Percentiles rank a stretch among this genome's conserved stretches.
These are phyloP conservation scores for Mesoclemmys tuberculata DNA, from an alignment of 2,113 vertebrate genomes.

Conservation along the genomic window DNA sequence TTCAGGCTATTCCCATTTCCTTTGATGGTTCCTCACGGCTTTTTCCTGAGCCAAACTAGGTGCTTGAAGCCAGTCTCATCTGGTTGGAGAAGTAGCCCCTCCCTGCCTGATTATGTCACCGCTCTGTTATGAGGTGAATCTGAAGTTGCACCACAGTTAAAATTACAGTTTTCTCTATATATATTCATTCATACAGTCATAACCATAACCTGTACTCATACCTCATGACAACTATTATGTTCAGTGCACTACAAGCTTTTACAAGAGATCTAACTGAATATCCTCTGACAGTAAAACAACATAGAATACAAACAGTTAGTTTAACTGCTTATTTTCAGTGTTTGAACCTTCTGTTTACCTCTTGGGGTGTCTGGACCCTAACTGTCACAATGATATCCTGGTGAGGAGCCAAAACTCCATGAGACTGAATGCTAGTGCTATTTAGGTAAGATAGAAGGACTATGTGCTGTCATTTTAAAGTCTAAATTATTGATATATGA, in stretches of 20 bases:
- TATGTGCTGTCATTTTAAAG: neutral
- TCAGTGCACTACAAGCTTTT: neutral
- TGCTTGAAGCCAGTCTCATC: neutral
- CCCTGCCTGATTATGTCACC: too few relatives aligned
- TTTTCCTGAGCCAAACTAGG: neutral
- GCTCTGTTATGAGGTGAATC: too few relatives aligned
- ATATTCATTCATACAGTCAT: neutral
- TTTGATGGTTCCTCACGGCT: neutral
- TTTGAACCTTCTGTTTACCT: neutral
- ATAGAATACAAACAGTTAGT: neutral
- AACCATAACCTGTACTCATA: neutral
- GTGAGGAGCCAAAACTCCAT: neutral
- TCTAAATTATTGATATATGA: neutral
- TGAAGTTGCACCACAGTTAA: too few relatives aligned
- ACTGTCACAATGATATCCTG: neutral
- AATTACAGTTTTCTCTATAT: neutral
- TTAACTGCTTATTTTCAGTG: neutral
- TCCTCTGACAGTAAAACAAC: too few relatives aligned
- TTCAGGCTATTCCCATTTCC: neutral
- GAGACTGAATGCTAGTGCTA: neutral
- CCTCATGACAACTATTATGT: neutral
- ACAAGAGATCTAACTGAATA: too few relatives aligned
- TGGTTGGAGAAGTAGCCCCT: neutral
- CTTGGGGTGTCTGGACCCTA: neutral
- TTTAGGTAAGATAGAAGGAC: neutral